Evolutionary conservation across 2,113 vertebrate species (phyloP).

Genomic region (Excalfactoria chinensis): DNA sequence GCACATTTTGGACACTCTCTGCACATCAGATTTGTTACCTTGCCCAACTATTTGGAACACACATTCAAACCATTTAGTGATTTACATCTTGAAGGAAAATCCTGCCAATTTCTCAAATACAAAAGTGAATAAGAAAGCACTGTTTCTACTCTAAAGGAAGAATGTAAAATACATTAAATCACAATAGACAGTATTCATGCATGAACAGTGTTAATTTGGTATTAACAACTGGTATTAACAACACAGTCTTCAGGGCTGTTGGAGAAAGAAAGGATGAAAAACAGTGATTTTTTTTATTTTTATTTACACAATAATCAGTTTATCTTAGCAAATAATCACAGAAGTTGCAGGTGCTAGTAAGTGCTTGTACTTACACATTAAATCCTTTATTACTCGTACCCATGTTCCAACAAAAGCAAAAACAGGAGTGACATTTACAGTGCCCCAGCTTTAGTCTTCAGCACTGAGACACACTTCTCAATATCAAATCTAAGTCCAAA

Average conservation of each 20-base stretch:
- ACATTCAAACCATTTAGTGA: neutral
- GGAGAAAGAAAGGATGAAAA: neutral
- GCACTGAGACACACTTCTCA: neutral
- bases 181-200: fast-evolving
- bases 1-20: neutral
- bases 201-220: neutral
- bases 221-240: too few species aligned
- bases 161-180: neutral
- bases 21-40: neutral
- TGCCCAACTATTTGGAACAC: neutral
- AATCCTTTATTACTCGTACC: fast-evolving
- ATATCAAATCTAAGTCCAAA: neutral
- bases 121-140: neutral
- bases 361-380: neutral
- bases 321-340: neutral
- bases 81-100: neutral
- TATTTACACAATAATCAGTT: neutral
- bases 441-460: too few species aligned
- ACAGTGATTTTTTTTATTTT: neutral
- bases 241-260: neutral
- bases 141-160: neutral
- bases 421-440: fast-evolving
- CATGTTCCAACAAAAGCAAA: neutral
- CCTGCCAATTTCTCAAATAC: fast-evolving
- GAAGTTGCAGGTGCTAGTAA: neutral